phyloP scores from a whole-genome alignment of 2,888 invertebrate species.

The Erebia ligea region DNA sequence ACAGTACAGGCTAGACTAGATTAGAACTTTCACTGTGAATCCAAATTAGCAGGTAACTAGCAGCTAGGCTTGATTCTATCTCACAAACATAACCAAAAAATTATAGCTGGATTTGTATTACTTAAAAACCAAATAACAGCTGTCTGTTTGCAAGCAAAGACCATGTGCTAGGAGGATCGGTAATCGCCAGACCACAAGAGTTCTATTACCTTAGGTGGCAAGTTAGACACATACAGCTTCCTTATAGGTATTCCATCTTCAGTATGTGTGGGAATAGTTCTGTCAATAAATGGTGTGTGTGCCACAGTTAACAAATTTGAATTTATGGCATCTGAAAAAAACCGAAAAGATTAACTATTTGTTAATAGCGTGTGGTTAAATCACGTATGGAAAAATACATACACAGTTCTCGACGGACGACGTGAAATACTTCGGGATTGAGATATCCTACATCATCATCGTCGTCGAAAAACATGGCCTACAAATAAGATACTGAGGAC shows the following conservation, averaged over 20 bases:
- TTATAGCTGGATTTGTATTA: neutral
- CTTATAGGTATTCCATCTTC: slow-evolving; percentile 84
- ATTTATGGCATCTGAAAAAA: slow-evolving; percentile 61
- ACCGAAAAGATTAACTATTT: slow-evolving; percentile 25
- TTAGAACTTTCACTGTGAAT: neutral
- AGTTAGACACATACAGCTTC: slow-evolving; percentile 82
- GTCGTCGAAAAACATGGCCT: slow-evolving; percentile 70
- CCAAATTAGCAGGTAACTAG: neutral
- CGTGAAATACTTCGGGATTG: slow-evolving; percentile 66
- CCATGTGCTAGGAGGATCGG: neutral
- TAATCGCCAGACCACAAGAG: neutral
- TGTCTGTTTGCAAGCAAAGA: slow-evolving; percentile 3
- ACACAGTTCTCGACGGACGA: slow-evolving; percentile 69
- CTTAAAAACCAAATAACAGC: neutral
- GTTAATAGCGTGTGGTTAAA: neutral
- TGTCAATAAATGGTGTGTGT: slow-evolving; percentile 50
- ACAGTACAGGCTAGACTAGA: no score
- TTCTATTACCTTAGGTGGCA: slow-evolving; percentile 76
- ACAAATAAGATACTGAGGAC: slow-evolving; percentile 44
- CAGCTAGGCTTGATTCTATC: no score
- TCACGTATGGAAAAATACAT: slow-evolving; percentile 41
- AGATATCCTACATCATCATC: slow-evolving; percentile 63
- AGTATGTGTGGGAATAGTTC: slow-evolving; percentile 75
- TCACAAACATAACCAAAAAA: neutral
- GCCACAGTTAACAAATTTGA: slow-evolving; percentile 49